phyloP scores from a whole-genome alignment of 2,888 invertebrate species.

The Drosophila suboccidentalis region DNA sequence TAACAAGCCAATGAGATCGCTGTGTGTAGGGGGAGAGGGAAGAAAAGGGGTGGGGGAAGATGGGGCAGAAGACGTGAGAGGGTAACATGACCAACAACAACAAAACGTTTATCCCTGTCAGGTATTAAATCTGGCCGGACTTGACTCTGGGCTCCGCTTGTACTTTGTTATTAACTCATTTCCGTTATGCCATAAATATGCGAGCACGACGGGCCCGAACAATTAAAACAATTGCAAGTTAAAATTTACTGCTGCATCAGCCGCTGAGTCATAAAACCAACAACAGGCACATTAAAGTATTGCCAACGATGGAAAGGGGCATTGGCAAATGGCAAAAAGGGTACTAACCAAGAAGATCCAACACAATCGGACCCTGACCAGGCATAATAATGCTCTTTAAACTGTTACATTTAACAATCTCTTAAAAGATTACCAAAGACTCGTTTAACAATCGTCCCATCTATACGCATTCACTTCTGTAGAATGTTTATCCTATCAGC shows the following conservation, averaged over 20 bases:
- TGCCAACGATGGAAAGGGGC: constrained; percentile 33
- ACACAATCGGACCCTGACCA: constrained; percentile 3
- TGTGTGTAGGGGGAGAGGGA: background rate
- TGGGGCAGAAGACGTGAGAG: constrained; percentile 28
- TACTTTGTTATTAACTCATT: constrained; percentile 81
- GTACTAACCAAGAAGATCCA: constrained; percentile 18
- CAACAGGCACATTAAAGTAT: constrained; percentile 69
- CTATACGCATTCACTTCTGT: constrained; percentile 5
- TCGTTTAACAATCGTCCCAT: constrained; percentile 25
- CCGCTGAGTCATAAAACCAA: constrained; percentile 77
- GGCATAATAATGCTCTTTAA: constrained; percentile 49
- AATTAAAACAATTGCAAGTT: constrained; percentile 80
- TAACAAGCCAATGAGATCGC: constrained; percentile 41
- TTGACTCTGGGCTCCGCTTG: constrained; percentile 54
- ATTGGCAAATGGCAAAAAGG: constrained; percentile 6
- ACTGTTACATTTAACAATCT: constrained; percentile 46
- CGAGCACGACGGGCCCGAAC: constrained; percentile 76
- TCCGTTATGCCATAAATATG: constrained; percentile 81
- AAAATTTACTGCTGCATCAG: constrained; percentile 77
- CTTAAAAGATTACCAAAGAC: constrained; percentile 31
- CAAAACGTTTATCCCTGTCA: constrained; percentile 79
- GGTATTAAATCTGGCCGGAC: constrained; percentile 73
- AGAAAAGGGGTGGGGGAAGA: background rate
- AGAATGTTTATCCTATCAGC: constrained; percentile 24
- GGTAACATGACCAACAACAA: constrained; percentile 39